A percentile compares a stretch with the other conserved stretches of the same genome.
Evolutionary conservation across 2,113 vertebrate species (phyloP).

Genomic region (Heliornis fulica): DNA sequence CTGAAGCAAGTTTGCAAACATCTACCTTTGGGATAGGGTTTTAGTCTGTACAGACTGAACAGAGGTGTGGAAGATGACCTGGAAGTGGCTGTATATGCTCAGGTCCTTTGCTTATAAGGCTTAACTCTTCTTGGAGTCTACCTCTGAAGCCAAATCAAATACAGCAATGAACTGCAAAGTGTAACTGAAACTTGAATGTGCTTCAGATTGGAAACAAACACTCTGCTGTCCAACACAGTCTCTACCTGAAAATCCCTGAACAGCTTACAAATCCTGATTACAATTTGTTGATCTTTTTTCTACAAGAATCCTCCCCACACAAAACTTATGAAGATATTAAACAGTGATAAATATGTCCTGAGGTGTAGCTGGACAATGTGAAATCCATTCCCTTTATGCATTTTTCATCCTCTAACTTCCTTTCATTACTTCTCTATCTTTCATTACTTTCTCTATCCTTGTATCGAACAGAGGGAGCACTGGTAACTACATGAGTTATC

Average conservation of each 20-base stretch:
- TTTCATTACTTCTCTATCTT: background rate
- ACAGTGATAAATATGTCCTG: background rate
- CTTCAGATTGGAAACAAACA: background rate
- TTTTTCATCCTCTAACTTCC: background rate
- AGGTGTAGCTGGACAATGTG: background rate
- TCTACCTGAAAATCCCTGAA: background rate
- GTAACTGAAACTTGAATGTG: background rate
- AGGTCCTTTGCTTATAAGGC: background rate
- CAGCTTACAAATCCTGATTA: background rate
- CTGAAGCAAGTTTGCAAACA: background rate
- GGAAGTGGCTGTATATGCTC: background rate
- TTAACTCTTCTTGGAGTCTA: background rate
- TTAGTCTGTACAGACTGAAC: background rate
- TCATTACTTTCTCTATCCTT: background rate
- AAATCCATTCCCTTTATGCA: background rate
- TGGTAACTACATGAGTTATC: background rate
- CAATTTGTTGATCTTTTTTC: background rate
- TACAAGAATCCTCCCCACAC: background rate
- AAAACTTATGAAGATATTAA: background rate
- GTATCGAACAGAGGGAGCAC: background rate
- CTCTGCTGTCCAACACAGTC: background rate
- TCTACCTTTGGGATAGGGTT: background rate
- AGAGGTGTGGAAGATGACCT: background rate
- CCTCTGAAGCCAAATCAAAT: background rate
- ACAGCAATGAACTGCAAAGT: background rate